phyloP scores from a whole-genome alignment of 2,113 vertebrate genomes.

The Rhadina sibilatrix region DNA sequence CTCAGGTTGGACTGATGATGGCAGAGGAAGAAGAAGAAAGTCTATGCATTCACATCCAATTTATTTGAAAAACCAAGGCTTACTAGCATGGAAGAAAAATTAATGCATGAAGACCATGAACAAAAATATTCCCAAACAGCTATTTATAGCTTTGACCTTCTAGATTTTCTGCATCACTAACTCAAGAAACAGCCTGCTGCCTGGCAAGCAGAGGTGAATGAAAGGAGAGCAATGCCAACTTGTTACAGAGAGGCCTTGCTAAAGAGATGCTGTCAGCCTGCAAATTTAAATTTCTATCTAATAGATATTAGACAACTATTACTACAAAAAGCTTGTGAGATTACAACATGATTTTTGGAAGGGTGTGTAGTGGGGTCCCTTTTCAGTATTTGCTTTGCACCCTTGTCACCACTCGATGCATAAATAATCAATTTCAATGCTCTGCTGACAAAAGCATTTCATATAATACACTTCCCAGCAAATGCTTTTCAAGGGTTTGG shows the following conservation, averaged over 20 bases:
- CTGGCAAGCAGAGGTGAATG: slow-evolving; percentile 53
- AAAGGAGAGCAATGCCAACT: slow-evolving; percentile 17
- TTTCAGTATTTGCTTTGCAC: background rate
- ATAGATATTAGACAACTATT: background rate
- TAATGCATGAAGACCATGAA: slow-evolving; percentile 10
- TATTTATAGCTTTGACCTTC: slow-evolving; percentile 67
- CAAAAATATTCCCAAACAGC: slow-evolving; percentile 42
- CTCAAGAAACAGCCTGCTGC: slow-evolving; percentile 42
- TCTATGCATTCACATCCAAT: background rate
- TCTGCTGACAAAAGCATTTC: slow-evolving; percentile 13
- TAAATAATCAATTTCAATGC: slow-evolving; percentile 20
- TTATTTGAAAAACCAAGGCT: background rate
- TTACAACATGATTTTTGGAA: background rate
- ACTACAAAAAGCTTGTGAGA: background rate
- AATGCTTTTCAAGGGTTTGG: background rate
- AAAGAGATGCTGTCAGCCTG: background rate
- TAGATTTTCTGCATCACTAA: slow-evolving; percentile 54
- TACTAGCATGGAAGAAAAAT: slow-evolving; percentile 1
- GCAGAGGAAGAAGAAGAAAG: background rate
- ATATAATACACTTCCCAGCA: background rate
- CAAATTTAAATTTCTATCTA: background rate
- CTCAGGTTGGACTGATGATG: background rate
- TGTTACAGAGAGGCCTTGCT: background rate
- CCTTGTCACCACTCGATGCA: background rate
- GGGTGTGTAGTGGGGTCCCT: background rate